phyloP scores from a whole-genome alignment of 2,113 vertebrate species.

The Bagarius yarrelli region DNA sequence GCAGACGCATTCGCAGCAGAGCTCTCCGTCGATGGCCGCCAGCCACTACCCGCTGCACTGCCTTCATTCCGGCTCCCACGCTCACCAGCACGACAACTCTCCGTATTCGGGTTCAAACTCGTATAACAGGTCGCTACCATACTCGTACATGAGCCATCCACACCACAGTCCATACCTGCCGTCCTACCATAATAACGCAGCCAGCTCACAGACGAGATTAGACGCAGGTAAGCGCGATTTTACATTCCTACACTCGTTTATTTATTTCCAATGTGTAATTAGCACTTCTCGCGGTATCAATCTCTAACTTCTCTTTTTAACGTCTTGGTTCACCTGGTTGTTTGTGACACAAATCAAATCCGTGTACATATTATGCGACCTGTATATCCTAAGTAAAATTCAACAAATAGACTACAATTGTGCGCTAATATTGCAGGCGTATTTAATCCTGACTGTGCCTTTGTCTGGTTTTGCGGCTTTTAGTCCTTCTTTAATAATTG shows the following conservation, averaged over 20 bases:
- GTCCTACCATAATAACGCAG: constrained; percentile 88
- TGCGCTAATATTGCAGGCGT: not conserved
- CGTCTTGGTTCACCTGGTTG: not conserved
- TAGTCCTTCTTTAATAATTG: not conserved
- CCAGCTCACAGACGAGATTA: constrained; percentile 87
- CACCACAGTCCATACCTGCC: constrained; percentile 98
- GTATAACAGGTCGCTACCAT: constrained; percentile 92
- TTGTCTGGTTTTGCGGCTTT: constrained; percentile 5
- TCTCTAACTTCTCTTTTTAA: not conserved
- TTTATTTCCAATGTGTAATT: not conserved
- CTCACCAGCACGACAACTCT: constrained; percentile 89
- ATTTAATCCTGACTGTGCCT: not conserved
- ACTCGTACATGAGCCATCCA: constrained; percentile 94
- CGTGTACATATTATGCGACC: not conserved
- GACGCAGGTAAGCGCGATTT: constrained; percentile 88
- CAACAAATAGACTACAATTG: not conserved
- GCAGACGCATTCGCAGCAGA: constrained; percentile 86
- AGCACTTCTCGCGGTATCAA: not conserved
- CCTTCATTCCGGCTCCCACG: constrained; percentile 86
- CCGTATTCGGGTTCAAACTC: constrained; percentile 86
- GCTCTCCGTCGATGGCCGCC: constrained; percentile 89
- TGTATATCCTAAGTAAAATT: not conserved
- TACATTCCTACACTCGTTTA: constrained; percentile 16
- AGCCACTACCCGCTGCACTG: constrained; percentile 95
- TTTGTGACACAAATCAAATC: constrained; percentile 14